phyloP scores from a whole-genome alignment of 2,888 invertebrate species.

The Clusia tigrina region DNA sequence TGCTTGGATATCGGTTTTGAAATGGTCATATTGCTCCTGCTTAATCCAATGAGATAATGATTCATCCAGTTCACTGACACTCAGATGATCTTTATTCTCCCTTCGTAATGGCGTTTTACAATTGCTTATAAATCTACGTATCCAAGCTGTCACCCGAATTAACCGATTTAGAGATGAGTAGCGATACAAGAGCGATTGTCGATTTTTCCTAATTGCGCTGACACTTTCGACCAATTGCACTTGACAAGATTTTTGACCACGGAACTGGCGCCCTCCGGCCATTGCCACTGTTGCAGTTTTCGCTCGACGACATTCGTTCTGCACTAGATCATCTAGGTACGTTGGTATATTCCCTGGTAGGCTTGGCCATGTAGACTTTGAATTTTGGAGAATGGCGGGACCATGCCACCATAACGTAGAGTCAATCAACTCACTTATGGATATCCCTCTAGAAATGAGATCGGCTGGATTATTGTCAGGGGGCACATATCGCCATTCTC shows the following conservation, averaged over 20 bases:
- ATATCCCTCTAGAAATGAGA: constrained; percentile 18
- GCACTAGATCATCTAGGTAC: background rate
- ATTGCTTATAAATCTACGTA: constrained; percentile 13
- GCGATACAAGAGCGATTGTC: constrained; percentile 13
- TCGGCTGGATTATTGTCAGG: constrained; percentile 24
- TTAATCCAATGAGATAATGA: constrained; percentile 12
- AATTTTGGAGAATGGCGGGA: background rate
- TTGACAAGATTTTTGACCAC: constrained; percentile 11
- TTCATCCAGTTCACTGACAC: constrained; percentile 1
- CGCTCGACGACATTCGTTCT: constrained; percentile 11
- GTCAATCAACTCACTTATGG: background rate
- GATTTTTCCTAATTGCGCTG: constrained; percentile 8
- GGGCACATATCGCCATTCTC: constrained; percentile 15
- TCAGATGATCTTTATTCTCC: background rate
- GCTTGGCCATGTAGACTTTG: background rate
- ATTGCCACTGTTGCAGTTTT: background rate
- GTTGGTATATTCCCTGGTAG: background rate
- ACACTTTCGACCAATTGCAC: constrained; percentile 12
- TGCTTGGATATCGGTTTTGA: background rate
- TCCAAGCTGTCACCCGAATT: constrained; percentile 15
- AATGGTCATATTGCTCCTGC: constrained; percentile 6
- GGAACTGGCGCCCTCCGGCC: background rate
- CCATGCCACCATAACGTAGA: background rate
- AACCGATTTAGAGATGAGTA: constrained; percentile 18
- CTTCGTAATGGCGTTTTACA: constrained; percentile 2